Evolutionary conservation across 2,888 invertebrate genomes (phyloP).

Genomic region (Bombylius major): DNA sequence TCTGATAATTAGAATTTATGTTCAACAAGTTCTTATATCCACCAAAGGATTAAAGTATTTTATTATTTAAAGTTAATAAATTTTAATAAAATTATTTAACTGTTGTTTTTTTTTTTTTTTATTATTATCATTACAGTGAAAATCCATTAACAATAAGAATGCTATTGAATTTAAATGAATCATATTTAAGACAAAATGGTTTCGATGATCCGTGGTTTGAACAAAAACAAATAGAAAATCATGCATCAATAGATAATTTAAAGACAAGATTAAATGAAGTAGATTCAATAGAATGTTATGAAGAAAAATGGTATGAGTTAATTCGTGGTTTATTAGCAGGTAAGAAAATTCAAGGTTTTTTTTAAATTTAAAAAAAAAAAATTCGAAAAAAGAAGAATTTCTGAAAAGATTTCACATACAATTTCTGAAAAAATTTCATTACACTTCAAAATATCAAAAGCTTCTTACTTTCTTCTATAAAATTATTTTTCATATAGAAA

Average conservation of each 20-base stretch:
- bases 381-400: too few relatives aligned
- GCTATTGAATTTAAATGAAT: conserved; percentile 83
- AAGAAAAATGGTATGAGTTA: conserved; percentile 50
- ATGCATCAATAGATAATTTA: conserved; percentile 59
- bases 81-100: too few relatives aligned
- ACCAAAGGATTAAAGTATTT: too few relatives aligned
- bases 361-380: too few relatives aligned
- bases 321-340: conserved; percentile 55
- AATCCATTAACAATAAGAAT: conserved; percentile 76
- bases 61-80: too few relatives aligned
- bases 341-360: conserved; percentile 14
- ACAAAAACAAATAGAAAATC: conserved; percentile 83
- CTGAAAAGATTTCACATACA: too few relatives aligned
- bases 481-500: too few relatives aligned
- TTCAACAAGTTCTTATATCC: too few relatives aligned
- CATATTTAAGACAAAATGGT: conserved; percentile 77
- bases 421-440: too few relatives aligned
- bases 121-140: not conserved
- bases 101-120: conserved; percentile 4
- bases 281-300: conserved; percentile 50
- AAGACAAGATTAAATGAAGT: conserved; percentile 52
- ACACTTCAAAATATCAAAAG: too few relatives aligned
- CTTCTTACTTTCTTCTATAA: too few relatives aligned
- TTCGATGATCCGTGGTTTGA: conserved; percentile 79
- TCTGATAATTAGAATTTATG: too few relatives aligned